phyloP scores from a whole-genome alignment of 2,113 vertebrate species.

The Passer domesticus region DNA sequence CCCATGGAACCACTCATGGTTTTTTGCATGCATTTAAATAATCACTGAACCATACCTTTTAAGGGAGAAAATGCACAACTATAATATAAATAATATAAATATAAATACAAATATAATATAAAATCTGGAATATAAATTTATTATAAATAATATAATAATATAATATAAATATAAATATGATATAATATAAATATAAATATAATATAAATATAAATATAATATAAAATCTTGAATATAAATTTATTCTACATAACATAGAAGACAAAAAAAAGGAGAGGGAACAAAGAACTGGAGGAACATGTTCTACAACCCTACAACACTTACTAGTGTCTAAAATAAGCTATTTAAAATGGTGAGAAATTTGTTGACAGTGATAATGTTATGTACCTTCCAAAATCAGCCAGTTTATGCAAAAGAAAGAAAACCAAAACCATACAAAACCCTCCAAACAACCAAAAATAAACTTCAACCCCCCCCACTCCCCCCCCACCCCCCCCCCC shows the following conservation, averaged over 20 bases:
- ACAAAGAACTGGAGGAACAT: neutral
- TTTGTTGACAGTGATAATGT: neutral
- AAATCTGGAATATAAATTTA: neutral
- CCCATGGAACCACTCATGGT: neutral
- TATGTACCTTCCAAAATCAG: neutral
- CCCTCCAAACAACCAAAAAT: rapidly evolving
- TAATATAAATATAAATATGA: too few species aligned
- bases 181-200: too few species aligned
- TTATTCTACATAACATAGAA: neutral
- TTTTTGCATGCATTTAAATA: neutral
- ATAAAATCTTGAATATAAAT: neutral
- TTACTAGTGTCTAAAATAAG: neutral
- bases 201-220: too few species aligned
- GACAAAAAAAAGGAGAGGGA: neutral
- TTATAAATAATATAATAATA: too few species aligned
- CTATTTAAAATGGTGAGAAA: neutral
- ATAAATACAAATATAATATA: too few species aligned
- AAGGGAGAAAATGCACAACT: neutral
- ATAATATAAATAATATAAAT: neutral
- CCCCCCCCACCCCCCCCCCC: too few species aligned
- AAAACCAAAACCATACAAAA: rapidly evolving
- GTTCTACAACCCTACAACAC: neutral
- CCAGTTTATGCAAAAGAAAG: neutral
- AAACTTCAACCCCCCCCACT: rapidly evolving
- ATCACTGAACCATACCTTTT: neutral